Percentiles rank a stretch among this genome's conserved stretches.
These are phyloP conservation scores for Thera britannica DNA, from an alignment of 2,888 invertebrate species.

Conservation along the genomic window DNA sequence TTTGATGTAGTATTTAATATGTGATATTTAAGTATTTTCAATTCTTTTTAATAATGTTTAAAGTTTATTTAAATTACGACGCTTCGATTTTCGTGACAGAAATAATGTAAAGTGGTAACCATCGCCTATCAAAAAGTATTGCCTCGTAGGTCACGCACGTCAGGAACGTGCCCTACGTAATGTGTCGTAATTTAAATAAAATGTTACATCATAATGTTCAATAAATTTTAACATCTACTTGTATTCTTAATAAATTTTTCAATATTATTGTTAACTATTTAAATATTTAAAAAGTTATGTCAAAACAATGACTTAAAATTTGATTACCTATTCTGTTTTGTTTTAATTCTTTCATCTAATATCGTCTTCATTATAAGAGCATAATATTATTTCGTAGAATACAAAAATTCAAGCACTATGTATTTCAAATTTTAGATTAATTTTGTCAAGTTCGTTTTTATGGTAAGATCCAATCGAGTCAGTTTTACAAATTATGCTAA, in stretches of 20 bases:
- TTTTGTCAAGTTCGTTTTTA: neutral
- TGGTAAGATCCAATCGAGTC: neutral
- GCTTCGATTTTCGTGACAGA: neutral
- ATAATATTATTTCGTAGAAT: neutral
- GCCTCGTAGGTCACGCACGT: no score
- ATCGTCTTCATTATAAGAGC: no score
- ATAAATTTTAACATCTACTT: slow-evolving; percentile 35
- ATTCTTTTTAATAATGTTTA: slow-evolving; percentile 22
- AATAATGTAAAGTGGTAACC: no score
- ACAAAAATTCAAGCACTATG: no score
- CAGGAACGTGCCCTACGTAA: neutral
- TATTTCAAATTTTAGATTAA: no score
- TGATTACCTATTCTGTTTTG: neutral
- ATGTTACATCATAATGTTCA: slow-evolving; percentile 21
- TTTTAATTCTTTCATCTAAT: no score
- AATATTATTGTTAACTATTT: slow-evolving; percentile 33
- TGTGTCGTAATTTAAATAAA: slow-evolving; percentile 30
- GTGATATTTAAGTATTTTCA: slow-evolving; percentile 16
- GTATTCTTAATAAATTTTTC: slow-evolving; percentile 35
- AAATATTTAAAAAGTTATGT: slow-evolving; percentile 41
- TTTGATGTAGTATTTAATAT: slow-evolving; percentile 14
- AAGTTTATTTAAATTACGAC: slow-evolving; percentile 21
- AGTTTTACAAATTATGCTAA: neutral
- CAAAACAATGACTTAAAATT: neutral
- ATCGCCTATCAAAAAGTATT: no score